These are phyloP conservation scores for Neogobius melanostomus DNA, from an alignment of 2,113 vertebrate genomes.

Conservation along the genomic window DNA sequence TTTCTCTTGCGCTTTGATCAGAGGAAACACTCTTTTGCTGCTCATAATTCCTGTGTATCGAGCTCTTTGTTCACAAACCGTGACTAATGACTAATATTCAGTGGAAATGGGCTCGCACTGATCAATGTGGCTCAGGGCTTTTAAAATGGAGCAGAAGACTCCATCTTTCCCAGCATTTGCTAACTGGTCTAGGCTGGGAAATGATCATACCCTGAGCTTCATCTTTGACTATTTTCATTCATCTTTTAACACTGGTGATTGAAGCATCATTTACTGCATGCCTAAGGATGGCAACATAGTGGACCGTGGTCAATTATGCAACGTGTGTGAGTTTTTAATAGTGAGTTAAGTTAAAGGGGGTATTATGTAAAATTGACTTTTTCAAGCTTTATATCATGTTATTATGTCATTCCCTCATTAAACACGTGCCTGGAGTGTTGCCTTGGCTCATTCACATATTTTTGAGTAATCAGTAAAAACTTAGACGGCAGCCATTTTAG, in stretches of 20 bases:
- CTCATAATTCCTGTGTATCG: conserved; percentile 22
- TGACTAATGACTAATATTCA: conserved; percentile 56
- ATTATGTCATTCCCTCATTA: too few species aligned
- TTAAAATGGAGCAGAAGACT: conserved; percentile 25
- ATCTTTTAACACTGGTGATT: background rate
- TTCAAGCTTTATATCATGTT: too few species aligned
- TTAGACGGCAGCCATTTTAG: too few species aligned
- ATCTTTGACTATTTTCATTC: background rate
- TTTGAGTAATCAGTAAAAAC: too few species aligned
- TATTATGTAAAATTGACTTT: too few species aligned
- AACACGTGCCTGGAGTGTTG: too few species aligned
- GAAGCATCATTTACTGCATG: background rate
- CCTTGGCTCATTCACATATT: too few species aligned
- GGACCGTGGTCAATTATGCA: background rate
- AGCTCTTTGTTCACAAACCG: conserved; percentile 44
- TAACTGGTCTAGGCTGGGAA: background rate
- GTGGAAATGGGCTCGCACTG: conserved; percentile 29
- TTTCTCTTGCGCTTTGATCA: conserved; percentile 11
- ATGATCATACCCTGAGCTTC: conserved; percentile 21
- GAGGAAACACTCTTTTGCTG: conserved; percentile 23
- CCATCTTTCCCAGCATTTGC: conserved; percentile 9
- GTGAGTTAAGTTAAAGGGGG: too few species aligned
- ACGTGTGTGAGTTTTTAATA: too few species aligned
- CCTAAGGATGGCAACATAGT: background rate
- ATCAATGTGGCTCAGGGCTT: conserved; percentile 49